Evolutionary conservation across 2,888 invertebrate species (phyloP).

Genomic region (Tetheella fluctuosa): DNA sequence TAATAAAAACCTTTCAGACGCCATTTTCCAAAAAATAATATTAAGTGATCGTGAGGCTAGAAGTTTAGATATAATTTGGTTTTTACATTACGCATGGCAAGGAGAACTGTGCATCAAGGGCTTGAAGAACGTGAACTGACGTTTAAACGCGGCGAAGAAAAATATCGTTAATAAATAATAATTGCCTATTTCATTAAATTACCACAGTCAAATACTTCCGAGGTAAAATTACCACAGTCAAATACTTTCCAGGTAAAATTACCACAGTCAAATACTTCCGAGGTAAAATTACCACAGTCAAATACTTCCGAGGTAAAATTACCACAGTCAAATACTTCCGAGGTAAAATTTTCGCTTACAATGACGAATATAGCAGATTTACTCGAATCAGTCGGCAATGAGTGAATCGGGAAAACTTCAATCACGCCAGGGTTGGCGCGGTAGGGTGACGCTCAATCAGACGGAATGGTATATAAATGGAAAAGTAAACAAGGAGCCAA

Average conservation of each 20-base stretch:
- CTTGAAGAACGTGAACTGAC: too few relatives aligned
- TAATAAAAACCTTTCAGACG: too few relatives aligned
- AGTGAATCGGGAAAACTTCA: conserved; percentile 40
- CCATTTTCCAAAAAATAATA: too few relatives aligned
- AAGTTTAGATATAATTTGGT: too few relatives aligned
- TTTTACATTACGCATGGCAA: too few relatives aligned
- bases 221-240: neutral
- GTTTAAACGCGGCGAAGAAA: too few relatives aligned
- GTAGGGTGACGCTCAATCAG: conserved; percentile 35
- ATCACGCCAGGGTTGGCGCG: conserved; percentile 33
- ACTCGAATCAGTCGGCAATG: conserved; percentile 21
- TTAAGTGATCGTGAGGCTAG: too few relatives aligned
- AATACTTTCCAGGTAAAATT: too few relatives aligned
- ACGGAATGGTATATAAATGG: conserved; percentile 56
- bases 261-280: too few relatives aligned
- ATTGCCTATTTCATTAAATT: neutral
- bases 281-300: too few relatives aligned
- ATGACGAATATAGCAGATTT: conserved; percentile 11
- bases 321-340: neutral
- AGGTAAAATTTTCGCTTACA: neutral
- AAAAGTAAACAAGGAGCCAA: conserved; percentile 49
- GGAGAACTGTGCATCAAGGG: too few relatives aligned
- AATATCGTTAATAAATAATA: neutral
- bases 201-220: neutral
- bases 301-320: too few relatives aligned